Evolutionary conservation across 2,888 invertebrate genomes (phyloP), one percentile per base, ranked within the genome.

Genomic region (Sinotaia quadrata): DNA sequence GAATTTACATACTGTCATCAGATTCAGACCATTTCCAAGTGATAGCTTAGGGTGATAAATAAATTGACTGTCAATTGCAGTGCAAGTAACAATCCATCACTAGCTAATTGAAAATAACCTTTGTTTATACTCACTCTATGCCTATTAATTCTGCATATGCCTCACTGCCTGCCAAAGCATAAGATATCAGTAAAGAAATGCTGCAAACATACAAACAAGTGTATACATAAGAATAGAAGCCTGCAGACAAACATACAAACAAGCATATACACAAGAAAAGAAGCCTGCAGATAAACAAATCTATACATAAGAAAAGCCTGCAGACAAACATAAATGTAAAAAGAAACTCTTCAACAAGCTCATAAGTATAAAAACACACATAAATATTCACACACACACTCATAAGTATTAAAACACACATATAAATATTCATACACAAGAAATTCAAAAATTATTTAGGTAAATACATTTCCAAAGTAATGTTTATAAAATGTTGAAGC

Each of bases 141-240:
- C 80, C 80, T 44, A 85, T 78, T 27, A 87, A 51, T 49, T 83
- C 75, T 41, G 84, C 84, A 74, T 80, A 87, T 0, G 87, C 87
- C 71, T 87, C 84, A 77, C 86, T 85, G 5, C 87, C 87, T 60
- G 87, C 87, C 60, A 87, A 69, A n/a, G 87, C 82, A 78, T 87
- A 87, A 66, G 85, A 85, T 49, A 85, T 81, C 33, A 85, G 71
- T 47, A 87, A 72, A 8, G 85, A 83, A 69, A 87, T 75, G 70
- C 86, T 86, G 81, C 52, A 81, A 18, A 60, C 27, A 37, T 56
- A 37, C 24, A n/a, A 47, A 1, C n/a, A 44, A 24, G 18, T 24
- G 8, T 49, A 24, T 29, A 29, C 24, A 27, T 31, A 57, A 15
- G 47, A 21, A 33, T n/a, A 15, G 18, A 54, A 31, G 31, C 1